These are phyloP conservation scores for human (Homo sapiens) DNA, from an alignment of 2,113 vertebrate species.

Conservation along the genomic window DNA sequence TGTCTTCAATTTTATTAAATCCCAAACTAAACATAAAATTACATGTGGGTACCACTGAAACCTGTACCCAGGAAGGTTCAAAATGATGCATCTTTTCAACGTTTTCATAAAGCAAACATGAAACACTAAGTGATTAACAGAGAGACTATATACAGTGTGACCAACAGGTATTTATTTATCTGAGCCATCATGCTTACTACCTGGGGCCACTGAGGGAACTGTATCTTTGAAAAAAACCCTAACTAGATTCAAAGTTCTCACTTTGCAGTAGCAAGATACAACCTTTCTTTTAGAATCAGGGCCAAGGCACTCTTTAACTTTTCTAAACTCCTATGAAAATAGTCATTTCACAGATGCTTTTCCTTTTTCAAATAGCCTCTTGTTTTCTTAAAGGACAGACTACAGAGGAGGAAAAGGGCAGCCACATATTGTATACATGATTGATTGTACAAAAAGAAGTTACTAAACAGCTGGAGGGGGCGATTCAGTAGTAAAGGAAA, in stretches of 20 bases:
- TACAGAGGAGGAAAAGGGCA: background rate
- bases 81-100: background rate
- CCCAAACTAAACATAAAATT: background rate
- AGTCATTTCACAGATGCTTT: background rate
- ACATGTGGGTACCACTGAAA: background rate
- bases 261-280: background rate
- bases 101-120: background rate
- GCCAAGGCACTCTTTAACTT: background rate
- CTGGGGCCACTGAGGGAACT: fast-evolving
- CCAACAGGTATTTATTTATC: background rate
- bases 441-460: background rate
- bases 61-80: background rate
- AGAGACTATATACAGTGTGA: background rate
- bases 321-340: background rate
- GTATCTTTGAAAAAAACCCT: background rate
- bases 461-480: background rate
- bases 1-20: background rate
- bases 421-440: background rate
- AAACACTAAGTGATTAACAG: background rate
- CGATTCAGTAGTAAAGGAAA: conserved; percentile 44
- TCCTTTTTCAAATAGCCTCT: background rate
- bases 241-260: background rate
- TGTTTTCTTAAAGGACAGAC: conserved; percentile 13
- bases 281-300: background rate
- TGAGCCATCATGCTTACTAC: background rate